Conservation (phyloP, 2,797 vertebrate genomes). For the Tenualosa thibaudeaui region DNA sequence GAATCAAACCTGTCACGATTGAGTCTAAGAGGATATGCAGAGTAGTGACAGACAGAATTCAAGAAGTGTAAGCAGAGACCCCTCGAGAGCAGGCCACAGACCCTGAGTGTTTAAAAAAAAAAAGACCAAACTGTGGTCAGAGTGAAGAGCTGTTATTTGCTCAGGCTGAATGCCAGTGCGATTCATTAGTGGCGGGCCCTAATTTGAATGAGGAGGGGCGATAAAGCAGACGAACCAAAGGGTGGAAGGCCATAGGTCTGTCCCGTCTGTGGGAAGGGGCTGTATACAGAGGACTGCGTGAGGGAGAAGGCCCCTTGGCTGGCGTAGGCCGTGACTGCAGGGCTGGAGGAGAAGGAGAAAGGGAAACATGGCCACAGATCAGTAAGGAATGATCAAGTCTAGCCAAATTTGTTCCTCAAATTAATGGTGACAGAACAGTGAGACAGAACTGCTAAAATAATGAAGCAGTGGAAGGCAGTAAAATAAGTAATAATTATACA, state of each 20-base stretch:
- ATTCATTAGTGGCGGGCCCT: slow-evolving; percentile 38
- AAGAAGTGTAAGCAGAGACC: neutral
- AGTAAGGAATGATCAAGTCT: too few relatives aligned
- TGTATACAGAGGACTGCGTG: slow-evolving; percentile 88
- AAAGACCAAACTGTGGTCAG: neutral
- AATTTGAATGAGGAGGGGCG: slow-evolving; percentile 50
- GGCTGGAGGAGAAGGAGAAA: slow-evolving; percentile 75
- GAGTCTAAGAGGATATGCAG: neutral
- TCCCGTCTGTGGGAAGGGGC: slow-evolving; percentile 87
- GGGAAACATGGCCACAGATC: neutral
- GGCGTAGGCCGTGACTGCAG: slow-evolving; percentile 83
- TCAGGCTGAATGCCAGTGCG: neutral
- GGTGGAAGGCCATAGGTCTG: slow-evolving; percentile 96
- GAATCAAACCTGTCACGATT: neutral
- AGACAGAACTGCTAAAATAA: neutral
- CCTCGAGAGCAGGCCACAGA: neutral
- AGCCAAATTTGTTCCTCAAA: neutral
- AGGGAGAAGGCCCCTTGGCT: slow-evolving; percentile 86
- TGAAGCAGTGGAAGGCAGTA: neutral
- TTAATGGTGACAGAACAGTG: too few relatives aligned
- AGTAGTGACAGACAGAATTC: neutral
- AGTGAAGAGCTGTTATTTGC: neutral
- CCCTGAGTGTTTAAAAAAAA: neutral
- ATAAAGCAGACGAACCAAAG: slow-evolving; percentile 82
- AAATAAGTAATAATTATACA: neutral